Base-by-base conservation (phyloP, 53 echinoderm and acorn worm species). In the Antedon mediterranea region DNA sequence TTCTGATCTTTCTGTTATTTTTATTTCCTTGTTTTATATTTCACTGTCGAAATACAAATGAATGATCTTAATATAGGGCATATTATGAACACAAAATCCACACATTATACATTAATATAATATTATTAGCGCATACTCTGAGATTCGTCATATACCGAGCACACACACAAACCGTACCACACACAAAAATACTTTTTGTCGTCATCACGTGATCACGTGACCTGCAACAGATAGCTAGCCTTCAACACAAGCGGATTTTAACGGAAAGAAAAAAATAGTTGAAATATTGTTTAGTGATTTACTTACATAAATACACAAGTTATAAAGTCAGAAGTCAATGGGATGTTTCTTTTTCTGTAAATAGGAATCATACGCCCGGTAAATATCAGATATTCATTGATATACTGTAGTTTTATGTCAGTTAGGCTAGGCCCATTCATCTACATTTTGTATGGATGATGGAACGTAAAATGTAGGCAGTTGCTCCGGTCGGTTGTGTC, bases 171-270 rank as follows among this genome's bases (percentile, higher is more conserved):
- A n/a, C n/a, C n/a, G n/a, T n/a, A n/a, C n/a, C n/a, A n/a, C n/a
- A n/a, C n/a, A n/a, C n/a, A n/a, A n/a, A n/a, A n/a, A n/a, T n/a
- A 37, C 37, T 37, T 6, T 11, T 3, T 57, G 57, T 57, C 57
- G 57, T 57, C 57, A 57, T 57, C 57, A 57, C 57, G 57, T 57
- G 57, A 57, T 57, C 57, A 57, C 57, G 57, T 57, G 57, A 57
- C 57, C 57, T 57, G 7, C 23, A 57, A 57, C 57, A 8, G 57
- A 57, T 13, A 9, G 57, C 9, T 57, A 57, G 37, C 57, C 57
- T 41, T 57, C 57, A 37, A 37, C 37, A 11, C 37, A 57, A 57
- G 57, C 57, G 57, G 57, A 57, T 57, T 15, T 57, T 15, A 2
- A 6, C 57, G 57, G 57, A 57, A 18, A 57, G 57, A 57, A 15